Evolutionary conservation across 2,797 vertebrate genomes (phyloP).

Genomic region (Gymnoscopelus braueri): DNA sequence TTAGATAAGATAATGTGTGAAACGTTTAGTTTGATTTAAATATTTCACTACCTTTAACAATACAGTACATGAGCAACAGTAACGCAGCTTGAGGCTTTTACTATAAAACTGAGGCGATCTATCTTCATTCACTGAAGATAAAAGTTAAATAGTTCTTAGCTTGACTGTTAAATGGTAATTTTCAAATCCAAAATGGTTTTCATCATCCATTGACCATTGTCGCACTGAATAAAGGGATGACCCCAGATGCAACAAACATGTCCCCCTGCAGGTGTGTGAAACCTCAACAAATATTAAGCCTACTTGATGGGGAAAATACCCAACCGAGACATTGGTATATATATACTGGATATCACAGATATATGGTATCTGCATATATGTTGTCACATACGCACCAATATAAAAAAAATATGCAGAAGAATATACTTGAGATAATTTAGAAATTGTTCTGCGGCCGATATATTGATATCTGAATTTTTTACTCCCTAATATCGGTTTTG

Average conservation of each 20-base stretch:
- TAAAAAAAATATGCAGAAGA: too few species aligned
- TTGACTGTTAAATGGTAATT: background rate
- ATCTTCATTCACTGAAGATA: conserved; percentile 5
- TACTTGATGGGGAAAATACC: conserved; percentile 1
- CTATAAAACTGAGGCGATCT: conserved; percentile 13
- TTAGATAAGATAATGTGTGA: background rate
- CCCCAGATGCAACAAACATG: background rate
- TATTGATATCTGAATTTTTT: too few species aligned
- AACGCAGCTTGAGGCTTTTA: conserved; percentile 7
- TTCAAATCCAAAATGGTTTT: background rate
- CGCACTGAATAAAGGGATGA: conserved; percentile 9
- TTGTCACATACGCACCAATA: too few species aligned
- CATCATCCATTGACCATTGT: conserved; percentile 12
- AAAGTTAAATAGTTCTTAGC: conserved; percentile 14
- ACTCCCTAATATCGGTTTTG: too few species aligned
- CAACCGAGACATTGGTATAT: too few species aligned
- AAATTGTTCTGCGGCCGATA: too few species aligned
- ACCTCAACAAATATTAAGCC: conserved; percentile 15
- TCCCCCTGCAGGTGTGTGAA: conserved; percentile 27
- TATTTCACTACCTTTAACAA: conserved; percentile 14
- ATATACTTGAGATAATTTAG: too few species aligned
- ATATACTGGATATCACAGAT: too few species aligned
- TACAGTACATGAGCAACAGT: conserved; percentile 9
- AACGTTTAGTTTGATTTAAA: conserved; percentile 28
- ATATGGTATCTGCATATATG: too few species aligned